Percentiles rank a stretch among this genome's conserved stretches.
These are phyloP conservation scores for Ophion ellenae DNA, from an alignment of 2,888 invertebrate species.

Conservation along the genomic window DNA sequence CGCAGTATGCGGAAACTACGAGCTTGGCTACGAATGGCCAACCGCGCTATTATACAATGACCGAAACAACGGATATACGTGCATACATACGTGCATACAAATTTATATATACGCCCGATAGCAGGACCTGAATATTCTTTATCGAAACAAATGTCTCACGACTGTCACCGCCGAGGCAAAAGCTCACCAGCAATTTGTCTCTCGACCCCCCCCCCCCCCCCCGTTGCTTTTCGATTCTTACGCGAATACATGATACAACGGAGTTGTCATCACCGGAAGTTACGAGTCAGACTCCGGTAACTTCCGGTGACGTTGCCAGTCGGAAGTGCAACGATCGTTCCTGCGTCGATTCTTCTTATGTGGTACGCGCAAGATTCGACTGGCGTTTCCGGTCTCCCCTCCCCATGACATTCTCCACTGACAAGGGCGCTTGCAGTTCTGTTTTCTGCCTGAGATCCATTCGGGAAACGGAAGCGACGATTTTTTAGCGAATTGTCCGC, in stretches of 20 bases:
- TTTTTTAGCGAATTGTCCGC: background rate
- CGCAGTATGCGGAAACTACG: conserved; percentile 11
- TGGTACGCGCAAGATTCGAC: background rate
- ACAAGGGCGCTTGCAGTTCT: background rate
- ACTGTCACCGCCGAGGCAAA: background rate
- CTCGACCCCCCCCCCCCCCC: background rate
- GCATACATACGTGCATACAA: no score
- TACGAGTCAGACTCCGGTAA: no score
- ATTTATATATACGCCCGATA: background rate
- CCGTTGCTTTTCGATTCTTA: background rate
- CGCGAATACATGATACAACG: background rate
- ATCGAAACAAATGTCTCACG: conserved; percentile 9
- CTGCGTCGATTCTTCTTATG: background rate
- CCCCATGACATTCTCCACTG: background rate
- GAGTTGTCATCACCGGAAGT: background rate
- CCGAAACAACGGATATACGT: conserved; percentile 8
- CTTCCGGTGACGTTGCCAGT: background rate
- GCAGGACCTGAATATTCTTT: conserved; percentile 21
- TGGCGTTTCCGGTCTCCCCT: background rate
- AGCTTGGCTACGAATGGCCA: conserved; percentile 20
- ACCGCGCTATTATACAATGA: conserved; percentile 16
- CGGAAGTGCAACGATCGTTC: background rate
- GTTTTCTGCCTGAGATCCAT: background rate
- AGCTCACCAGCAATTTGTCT: background rate
- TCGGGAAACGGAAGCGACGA: background rate